Conservation (phyloP, 2,888 invertebrate genomes). For the Actias luna region DNA sequence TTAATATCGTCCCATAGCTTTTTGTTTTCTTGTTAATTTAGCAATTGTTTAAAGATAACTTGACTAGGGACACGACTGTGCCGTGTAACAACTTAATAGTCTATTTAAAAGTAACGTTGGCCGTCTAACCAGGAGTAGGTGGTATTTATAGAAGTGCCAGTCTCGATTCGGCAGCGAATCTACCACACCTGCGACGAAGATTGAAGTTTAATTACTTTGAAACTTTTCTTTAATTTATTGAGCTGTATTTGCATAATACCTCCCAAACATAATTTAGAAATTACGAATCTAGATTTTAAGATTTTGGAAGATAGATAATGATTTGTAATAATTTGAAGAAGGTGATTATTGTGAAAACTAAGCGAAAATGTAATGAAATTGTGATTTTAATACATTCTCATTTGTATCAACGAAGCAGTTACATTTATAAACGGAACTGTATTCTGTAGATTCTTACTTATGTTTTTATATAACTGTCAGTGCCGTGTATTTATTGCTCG, state of each 20-base stretch:
- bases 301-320: conserved; percentile 3
- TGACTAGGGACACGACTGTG: too few species aligned
- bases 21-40: too few species aligned
- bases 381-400: neutral
- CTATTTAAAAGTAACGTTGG: neutral
- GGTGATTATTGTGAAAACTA: neutral
- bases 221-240: conserved; percentile 58
- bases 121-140: neutral
- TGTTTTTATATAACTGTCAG: too few species aligned
- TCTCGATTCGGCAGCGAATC: neutral
- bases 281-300: conserved; percentile 13
- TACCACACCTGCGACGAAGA: conserved; percentile 23
- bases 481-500: too few species aligned
- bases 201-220: conserved; percentile 50
- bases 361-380: neutral
- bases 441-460: too few species aligned
- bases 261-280: conserved; percentile 10
- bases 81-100: neutral
- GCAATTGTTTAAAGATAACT: too few species aligned
- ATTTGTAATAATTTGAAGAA: neutral
- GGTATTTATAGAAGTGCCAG: neutral
- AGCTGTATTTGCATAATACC: conserved; percentile 53
- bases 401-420: too few species aligned
- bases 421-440: too few species aligned
- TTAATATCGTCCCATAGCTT: too few species aligned